phyloP scores from a whole-genome alignment of 2,113 vertebrate species.

The Mungos mungo region DNA sequence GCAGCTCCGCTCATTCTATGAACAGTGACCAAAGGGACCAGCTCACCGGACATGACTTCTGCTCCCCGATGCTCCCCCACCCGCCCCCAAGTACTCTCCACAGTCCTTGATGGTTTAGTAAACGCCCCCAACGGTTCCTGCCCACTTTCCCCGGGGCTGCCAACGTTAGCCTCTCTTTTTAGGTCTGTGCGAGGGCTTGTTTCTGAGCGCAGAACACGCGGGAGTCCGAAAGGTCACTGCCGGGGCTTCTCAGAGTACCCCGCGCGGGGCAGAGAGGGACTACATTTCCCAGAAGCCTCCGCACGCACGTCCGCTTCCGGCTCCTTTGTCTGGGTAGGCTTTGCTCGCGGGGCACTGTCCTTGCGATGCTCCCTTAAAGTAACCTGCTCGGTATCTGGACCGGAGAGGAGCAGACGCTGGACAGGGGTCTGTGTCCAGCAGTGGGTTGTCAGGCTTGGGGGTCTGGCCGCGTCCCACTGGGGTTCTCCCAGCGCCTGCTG shows the following conservation, averaged over 20 bases:
- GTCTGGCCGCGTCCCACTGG: background rate
- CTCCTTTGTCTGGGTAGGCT: rapidly evolving
- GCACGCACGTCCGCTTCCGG: background rate
- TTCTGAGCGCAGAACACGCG: rapidly evolving
- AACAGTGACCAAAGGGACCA: background rate
- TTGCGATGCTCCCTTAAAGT: rapidly evolving
- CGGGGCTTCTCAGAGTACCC: rapidly evolving
- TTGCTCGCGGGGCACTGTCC: rapidly evolving
- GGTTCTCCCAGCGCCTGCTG: background rate
- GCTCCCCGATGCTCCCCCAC: background rate
- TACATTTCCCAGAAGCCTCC: conserved; percentile 30
- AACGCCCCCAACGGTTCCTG: background rate
- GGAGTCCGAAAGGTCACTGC: rapidly evolving
- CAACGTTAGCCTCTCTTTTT: background rate
- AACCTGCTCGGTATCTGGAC: rapidly evolving
- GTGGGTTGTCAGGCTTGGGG: background rate
- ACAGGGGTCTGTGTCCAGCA: background rate
- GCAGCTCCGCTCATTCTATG: background rate
- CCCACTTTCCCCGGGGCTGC: background rate
- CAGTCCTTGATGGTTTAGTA: background rate
- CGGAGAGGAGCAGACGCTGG: background rate
- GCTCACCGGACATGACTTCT: background rate
- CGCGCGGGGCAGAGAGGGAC: background rate
- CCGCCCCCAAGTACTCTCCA: background rate
- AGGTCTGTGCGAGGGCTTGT: background rate